Evolutionary conservation across 2,113 vertebrate species (phyloP), one percentile per base, ranked within the genome.

Genomic region (Phasianus colchicus): DNA sequence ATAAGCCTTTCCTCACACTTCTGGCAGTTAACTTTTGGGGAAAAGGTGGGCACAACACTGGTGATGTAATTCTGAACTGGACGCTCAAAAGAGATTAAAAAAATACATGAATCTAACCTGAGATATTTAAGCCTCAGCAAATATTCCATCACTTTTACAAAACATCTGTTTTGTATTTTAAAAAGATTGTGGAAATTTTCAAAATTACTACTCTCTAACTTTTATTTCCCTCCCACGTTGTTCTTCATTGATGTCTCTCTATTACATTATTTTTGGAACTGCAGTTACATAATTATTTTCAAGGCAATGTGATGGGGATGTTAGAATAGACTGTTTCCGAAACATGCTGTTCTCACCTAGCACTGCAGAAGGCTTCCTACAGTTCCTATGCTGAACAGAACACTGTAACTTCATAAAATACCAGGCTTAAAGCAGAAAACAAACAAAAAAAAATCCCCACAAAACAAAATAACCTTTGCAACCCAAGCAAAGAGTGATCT

Each of bases 221-320:
- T 30, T 83, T 79, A 83, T 88, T 93, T 94, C 86, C 92, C 93
- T 95, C 94, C 94, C 86, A 93, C 64, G 2, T 94, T 89, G 89
- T 43, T 86, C 86, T 93, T 89, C 83, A 84, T 84, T 93, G 92
- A 94, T 94, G 90, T 90, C 80, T 93, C 90, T 87, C 42, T 0
- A 94, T 96, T 88, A 83, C 47, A 86, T 92, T 93, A 96, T 95
- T 96, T 97, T 95, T 95, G 90, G 93, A 96, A 94, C 24, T 64
- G 72, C 75, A 95, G 83, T 94, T 97, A 93, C 76, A 83, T 94
- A 92, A 95, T 88, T 93, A 88, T 88, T 94, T 94, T 89, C 78
- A 84, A 93, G 77, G 83, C 83, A 86, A 90, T 89, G 50, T 89
- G 81, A 93, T 57, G 76, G 70, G 1, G 10, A 82, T 71, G 45